phyloP scores from a whole-genome alignment of 2,888 invertebrate genomes.

The Lasioglossum zephyrum region DNA sequence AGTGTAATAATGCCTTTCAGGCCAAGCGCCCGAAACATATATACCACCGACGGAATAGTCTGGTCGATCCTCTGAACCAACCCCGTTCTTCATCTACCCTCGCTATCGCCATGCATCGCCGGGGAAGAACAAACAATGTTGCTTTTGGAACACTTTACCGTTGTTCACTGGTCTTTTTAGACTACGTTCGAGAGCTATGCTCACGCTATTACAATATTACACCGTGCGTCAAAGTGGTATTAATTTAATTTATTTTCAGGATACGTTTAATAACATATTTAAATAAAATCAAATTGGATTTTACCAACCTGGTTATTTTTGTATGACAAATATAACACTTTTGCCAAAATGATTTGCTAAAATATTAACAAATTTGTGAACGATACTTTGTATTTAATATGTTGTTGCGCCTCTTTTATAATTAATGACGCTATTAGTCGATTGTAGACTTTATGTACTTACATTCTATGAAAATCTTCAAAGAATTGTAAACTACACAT shows the following conservation, averaged over 20 bases:
- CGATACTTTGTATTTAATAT: too few species aligned
- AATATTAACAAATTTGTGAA: too few species aligned
- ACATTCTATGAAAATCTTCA: not conserved
- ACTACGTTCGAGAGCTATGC: not conserved
- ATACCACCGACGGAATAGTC: not conserved
- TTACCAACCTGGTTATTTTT: too few species aligned
- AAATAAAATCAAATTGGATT: too few species aligned
- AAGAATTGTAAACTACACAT: not conserved
- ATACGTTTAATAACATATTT: too few species aligned
- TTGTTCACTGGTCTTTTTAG: not conserved
- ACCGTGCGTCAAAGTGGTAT: not conserved
- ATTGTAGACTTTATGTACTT: not conserved
- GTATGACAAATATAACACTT: too few species aligned
- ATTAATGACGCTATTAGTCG: not conserved
- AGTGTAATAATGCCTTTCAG: slow-evolving; percentile 7
- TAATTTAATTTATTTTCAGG: not conserved
- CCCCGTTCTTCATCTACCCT: not conserved
- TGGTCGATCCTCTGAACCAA: not conserved
- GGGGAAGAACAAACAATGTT: not conserved
- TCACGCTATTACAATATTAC: not conserved
- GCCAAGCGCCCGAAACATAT: not conserved
- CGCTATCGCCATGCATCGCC: not conserved
- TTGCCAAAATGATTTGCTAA: too few species aligned
- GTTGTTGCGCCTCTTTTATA: too few species aligned
- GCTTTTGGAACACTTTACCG: not conserved